Conservation (phyloP, 2,888 invertebrate species). For the Auanema freiburgensis region DNA sequence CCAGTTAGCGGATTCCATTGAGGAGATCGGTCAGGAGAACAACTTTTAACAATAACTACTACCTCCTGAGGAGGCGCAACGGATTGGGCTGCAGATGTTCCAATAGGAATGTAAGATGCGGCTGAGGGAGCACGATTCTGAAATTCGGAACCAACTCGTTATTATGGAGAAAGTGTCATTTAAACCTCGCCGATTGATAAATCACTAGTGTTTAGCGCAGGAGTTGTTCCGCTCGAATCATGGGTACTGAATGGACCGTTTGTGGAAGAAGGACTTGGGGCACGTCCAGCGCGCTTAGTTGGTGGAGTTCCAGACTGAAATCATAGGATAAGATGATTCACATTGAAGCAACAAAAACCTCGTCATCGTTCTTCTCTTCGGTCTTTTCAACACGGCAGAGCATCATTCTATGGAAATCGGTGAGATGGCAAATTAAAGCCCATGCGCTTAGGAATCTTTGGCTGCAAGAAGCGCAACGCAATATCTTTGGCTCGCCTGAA, state of each 20-base stretch:
- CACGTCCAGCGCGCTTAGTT: neutral
- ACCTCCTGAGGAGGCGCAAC: neutral
- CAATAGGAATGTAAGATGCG: constrained; percentile 15
- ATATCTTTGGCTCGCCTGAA: constrained; percentile 47
- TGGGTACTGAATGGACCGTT: neutral
- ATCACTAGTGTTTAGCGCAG: too few species aligned
- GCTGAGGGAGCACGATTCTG: constrained; percentile 6
- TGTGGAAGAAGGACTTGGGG: neutral
- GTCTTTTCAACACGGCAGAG: constrained; percentile 30
- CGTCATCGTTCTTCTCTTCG: constrained; percentile 3
- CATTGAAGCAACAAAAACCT: too few species aligned
- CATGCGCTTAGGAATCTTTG: constrained; percentile 46
- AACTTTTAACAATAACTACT: neutral
- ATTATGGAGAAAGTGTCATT: neutral
- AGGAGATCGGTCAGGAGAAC: neutral
- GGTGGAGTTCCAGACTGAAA: neutral
- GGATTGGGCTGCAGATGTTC: constrained; percentile 3
- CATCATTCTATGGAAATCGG: constrained; percentile 54
- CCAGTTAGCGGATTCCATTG: constrained; percentile 23
- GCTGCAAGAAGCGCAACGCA: constrained; percentile 53
- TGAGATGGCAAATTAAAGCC: constrained; percentile 54
- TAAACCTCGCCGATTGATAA: too few species aligned
- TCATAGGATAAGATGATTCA: too few species aligned
- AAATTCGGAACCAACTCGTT: neutral
- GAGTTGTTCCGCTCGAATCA: too few species aligned